Conservation (phyloP, 2,888 invertebrate species). For the Notodonta dromedarius region DNA sequence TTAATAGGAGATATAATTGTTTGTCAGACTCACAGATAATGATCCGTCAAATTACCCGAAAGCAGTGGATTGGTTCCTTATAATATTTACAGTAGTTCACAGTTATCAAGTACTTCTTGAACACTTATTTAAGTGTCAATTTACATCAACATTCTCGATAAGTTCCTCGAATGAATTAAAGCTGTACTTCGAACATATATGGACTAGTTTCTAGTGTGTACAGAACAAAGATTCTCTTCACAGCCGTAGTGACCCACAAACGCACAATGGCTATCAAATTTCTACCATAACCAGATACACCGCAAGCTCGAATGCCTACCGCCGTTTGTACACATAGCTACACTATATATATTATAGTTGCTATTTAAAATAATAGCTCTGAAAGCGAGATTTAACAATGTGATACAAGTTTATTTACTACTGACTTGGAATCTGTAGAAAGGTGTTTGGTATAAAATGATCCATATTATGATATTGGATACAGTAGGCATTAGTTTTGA, state of each 20-base stretch:
- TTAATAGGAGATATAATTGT: too few species aligned
- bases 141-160: constrained; percentile 6
- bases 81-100: too few species aligned
- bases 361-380: constrained; percentile 59
- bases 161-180: constrained; percentile 17
- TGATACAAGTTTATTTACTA: constrained; percentile 6
- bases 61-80: too few species aligned
- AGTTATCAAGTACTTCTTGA: neutral
- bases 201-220: constrained; percentile 18
- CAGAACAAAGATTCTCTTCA: constrained; percentile 52
- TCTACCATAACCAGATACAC: constrained; percentile 54
- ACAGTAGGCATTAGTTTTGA: neutral
- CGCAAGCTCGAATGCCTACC: constrained; percentile 53
- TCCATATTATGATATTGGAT: neutral
- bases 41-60: too few species aligned
- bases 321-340: constrained; percentile 40
- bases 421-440: neutral
- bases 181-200: constrained; percentile 8
- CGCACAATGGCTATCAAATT: constrained; percentile 69
- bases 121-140: constrained; percentile 9
- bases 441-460: neutral
- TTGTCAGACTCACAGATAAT: too few species aligned
- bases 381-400: constrained; percentile 35
- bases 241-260: constrained; percentile 64
- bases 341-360: constrained; percentile 22